Evolutionary conservation across 2,113 vertebrate genomes (phyloP).

Genomic region (Neotoma lepida): DNA sequence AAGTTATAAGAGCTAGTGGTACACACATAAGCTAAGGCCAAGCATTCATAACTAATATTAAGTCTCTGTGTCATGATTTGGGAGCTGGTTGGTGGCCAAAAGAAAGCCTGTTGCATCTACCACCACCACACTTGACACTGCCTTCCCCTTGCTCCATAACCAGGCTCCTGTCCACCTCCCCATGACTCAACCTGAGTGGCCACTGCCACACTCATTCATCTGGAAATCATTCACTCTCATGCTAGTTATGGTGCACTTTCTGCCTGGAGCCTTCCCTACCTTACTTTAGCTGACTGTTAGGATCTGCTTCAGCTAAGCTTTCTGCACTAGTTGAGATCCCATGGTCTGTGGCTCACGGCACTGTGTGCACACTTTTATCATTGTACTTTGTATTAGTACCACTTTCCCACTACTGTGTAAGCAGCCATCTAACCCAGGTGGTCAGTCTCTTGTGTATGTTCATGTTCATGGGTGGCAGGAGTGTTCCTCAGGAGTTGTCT

Average conservation of each 20-base stretch:
- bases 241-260: neutral
- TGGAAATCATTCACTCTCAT: neutral
- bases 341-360: neutral
- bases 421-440: neutral
- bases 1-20: neutral
- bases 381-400: neutral
- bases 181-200: neutral
- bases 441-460: neutral
- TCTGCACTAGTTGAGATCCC: neutral
- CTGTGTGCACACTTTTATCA: neutral
- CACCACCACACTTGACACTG: neutral
- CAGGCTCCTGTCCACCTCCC: neutral
- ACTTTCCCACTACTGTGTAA: neutral
- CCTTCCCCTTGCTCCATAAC: neutral
- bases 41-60: neutral
- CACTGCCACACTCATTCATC: neutral
- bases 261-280: too few relatives aligned
- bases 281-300: neutral
- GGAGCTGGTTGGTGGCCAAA: neutral
- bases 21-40: neutral
- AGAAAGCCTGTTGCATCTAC: neutral
- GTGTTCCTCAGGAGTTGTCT: neutral
- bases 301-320: neutral
- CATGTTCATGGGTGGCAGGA: neutral
- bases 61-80: neutral